These are phyloP conservation scores for Varroa destructor DNA, from an alignment of 1,140 invertebrate species.

Conservation along the genomic window DNA sequence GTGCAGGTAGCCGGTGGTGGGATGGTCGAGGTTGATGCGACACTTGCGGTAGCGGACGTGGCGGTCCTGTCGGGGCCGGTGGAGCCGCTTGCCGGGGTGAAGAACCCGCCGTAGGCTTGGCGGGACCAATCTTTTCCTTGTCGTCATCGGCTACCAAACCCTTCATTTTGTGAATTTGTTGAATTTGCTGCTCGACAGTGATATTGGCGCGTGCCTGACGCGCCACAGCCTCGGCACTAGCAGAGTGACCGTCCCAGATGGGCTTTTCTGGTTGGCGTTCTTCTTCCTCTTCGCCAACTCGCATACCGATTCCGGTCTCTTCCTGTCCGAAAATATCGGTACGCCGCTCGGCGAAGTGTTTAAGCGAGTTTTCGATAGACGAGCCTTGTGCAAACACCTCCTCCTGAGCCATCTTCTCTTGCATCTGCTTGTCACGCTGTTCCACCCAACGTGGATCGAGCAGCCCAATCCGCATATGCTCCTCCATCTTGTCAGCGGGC, in stretches of 20 bases:
- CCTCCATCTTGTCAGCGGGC: constrained; percentile 86
- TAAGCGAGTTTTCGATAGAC: constrained; percentile 86
- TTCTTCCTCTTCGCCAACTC: constrained; percentile 84
- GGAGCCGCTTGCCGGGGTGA: constrained; percentile 50
- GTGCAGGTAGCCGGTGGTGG: constrained; percentile 34
- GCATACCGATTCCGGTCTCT: constrained; percentile 88
- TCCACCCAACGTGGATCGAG: constrained; percentile 96
- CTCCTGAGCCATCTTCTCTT: constrained; percentile 68
- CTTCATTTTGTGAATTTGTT: constrained; percentile 87
- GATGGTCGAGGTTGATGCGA: constrained; percentile 35
- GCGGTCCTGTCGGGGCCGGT: constrained; percentile 6
- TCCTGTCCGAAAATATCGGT: constrained; percentile 99
- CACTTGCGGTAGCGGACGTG: constrained; percentile 31
- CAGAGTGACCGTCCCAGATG: constrained; percentile 96
- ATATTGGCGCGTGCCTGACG: constrained; percentile 83
- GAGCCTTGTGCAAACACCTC: constrained; percentile 71
- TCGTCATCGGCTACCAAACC: constrained; percentile 82
- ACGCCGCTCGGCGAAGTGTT: constrained; percentile 89
- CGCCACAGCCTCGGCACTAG: constrained; percentile 77
- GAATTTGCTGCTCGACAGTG: constrained; percentile 89
- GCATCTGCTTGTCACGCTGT: constrained; percentile 72
- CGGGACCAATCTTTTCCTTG: constrained; percentile 56
- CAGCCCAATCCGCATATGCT: constrained; percentile 93
- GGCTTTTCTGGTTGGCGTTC: constrained; percentile 66
- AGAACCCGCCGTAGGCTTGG: constrained; percentile 48